Base-by-base conservation (phyloP, 2,113 vertebrate genomes). In the Nipponia nippon region DNA sequence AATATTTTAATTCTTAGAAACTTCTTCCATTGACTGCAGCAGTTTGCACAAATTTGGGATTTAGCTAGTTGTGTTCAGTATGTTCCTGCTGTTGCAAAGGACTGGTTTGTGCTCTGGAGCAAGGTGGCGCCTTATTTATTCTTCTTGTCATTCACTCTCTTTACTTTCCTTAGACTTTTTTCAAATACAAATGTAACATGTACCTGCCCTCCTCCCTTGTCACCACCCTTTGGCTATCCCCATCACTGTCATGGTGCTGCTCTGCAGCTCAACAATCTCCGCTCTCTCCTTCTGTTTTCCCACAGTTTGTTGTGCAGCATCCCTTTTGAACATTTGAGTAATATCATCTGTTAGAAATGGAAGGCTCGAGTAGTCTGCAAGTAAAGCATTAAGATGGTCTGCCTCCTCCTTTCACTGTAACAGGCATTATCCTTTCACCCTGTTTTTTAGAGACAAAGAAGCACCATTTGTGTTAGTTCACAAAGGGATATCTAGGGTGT, bases 1-100 rank as follows among this genome's bases (percentile, higher is more conserved):
- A 91, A 52, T 70, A 53, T 63, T 90, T 94, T 59, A 65, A 83
- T 75, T 95, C 83, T 93, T 44, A 96, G 72, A 95, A 90, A 80
- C 5, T 26, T 87, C 61, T 67, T 46, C 22, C 9, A 11, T 62
- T 71, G 50, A 75, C 56, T 73, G 42, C 29, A 80, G 52, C 6
- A 55, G 16, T 22, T 77, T 80, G 46, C 47, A 80, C 23, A 88
- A 69, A 65, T 82, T 40, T 59, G 26, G 46, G 34, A 76, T 93
- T 83, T 77, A 86, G 50, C 62, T 52, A 16, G 13, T n/a, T 66
- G n/a, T 55, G 40, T 53, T 91, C 29, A 42, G 16, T 11, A 14
- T 63, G 27, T 49, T 90, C 40, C 40, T 70, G 7, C 49, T 73
- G 44, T 81, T 83, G 70, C 15, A 62, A 66, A 78, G 38, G 34